phyloP scores from a whole-genome alignment of 2,888 invertebrate species.

The Geotrupes spiniger region DNA sequence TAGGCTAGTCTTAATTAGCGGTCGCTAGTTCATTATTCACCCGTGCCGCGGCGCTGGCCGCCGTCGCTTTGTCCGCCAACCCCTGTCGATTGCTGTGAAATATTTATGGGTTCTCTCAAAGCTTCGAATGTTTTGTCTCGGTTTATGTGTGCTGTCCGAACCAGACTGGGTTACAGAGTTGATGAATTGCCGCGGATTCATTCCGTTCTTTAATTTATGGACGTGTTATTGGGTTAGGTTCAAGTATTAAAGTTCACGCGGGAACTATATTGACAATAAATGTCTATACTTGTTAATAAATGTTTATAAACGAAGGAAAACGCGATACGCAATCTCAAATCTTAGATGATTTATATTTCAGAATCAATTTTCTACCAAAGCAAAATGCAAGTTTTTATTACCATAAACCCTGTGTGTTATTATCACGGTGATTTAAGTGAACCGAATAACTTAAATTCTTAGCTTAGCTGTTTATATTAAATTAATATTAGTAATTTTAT shows the following conservation, averaged over 20 bases:
- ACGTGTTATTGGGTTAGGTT: conserved; percentile 21
- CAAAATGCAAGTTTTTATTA: too few species aligned
- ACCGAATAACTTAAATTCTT: too few species aligned
- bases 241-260: conserved; percentile 15
- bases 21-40: conserved; percentile 49
- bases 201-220: conserved; percentile 34
- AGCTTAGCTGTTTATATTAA: too few species aligned
- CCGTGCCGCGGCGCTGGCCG: conserved; percentile 40
- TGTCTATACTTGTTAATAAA: too few species aligned
- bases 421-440: too few species aligned
- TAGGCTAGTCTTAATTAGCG: conserved; percentile 50
- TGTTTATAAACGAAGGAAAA: too few species aligned
- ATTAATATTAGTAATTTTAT: too few species aligned
- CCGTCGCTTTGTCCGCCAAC: conserved; percentile 45
- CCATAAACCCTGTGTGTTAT: too few species aligned
- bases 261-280: neutral
- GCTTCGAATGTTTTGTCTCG: conserved; percentile 37
- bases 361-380: too few species aligned
- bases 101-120: conserved; percentile 41
- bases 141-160: conserved; percentile 33
- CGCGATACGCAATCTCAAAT: too few species aligned
- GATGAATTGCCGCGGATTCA: conserved; percentile 37
- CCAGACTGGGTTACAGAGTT: conserved; percentile 32
- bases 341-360: too few species aligned
- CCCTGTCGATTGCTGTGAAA: conserved; percentile 47